Conservation (phyloP, 2,797 vertebrate genomes). For the Poecilia wingei region DNA sequence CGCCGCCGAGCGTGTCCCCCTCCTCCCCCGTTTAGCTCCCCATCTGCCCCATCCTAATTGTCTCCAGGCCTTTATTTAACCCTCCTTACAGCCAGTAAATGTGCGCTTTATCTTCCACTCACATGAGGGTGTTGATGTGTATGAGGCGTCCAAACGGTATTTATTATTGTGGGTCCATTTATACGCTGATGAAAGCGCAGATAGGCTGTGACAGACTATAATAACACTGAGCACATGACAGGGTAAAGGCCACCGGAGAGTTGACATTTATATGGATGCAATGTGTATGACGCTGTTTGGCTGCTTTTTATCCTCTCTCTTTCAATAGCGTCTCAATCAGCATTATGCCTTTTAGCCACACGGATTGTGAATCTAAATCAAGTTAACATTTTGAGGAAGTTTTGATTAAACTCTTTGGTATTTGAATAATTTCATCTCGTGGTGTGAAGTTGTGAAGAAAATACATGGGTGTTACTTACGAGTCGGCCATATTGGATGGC, state of each 20-base stretch:
- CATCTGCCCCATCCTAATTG: constrained; percentile 50
- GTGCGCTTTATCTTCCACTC: constrained; percentile 32
- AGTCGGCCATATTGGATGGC: constrained; percentile 21
- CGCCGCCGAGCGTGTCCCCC: constrained; percentile 31
- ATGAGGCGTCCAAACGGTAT: constrained; percentile 8
- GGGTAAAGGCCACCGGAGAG: constrained; percentile 34
- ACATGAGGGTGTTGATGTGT: constrained; percentile 21
- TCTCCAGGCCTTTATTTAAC: constrained; percentile 62
- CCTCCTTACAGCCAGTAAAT: constrained; percentile 30
- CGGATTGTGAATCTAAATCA: constrained; percentile 10
- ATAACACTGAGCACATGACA: constrained; percentile 37
- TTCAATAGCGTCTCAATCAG: constrained; percentile 25
- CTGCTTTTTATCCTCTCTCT: constrained; percentile 7
- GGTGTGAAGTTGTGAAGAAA: constrained; percentile 34
- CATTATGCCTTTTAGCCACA: constrained; percentile 5
- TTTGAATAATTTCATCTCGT: constrained; percentile 37
- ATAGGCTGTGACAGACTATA: constrained; percentile 41
- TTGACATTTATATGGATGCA: constrained; percentile 52
- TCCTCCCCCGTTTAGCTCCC: neutral
- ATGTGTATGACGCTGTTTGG: constrained; percentile 34
- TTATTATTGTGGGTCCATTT: constrained; percentile 27
- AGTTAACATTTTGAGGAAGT: constrained; percentile 9
- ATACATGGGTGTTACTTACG: constrained; percentile 30
- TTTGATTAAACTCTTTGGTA: constrained; percentile 12
- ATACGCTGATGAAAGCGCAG: constrained; percentile 42